These are phyloP conservation scores for Procambarus clarkii DNA, from an alignment of 1,140 invertebrate genomes.

Conservation along the genomic window DNA sequence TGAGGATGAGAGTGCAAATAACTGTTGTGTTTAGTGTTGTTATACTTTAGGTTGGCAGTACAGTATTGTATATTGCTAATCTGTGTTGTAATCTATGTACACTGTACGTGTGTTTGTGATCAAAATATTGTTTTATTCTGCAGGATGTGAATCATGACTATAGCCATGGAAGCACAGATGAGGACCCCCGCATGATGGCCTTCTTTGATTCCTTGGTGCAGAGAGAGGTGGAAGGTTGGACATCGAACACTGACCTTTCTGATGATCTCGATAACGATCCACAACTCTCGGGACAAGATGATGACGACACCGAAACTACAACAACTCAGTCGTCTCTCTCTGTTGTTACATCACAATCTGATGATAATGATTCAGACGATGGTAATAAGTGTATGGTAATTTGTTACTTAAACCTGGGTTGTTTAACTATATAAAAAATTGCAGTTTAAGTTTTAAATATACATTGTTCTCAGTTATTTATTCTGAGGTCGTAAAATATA, in stretches of 20 bases:
- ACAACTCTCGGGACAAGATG: conserved; percentile 35
- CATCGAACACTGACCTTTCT: conserved; percentile 72
- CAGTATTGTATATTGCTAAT: no score
- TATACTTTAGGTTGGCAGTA: no score
- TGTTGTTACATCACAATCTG: conserved; percentile 55
- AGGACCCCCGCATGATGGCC: conserved; percentile 96
- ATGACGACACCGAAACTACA: conserved; percentile 46
- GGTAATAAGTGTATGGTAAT: neutral
- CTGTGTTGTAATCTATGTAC: neutral
- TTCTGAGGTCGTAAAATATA: no score
- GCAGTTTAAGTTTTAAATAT: no score
- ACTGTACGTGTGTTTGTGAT: neutral
- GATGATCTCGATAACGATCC: conserved; percentile 44
- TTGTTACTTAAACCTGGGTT: neutral
- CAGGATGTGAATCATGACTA: conserved; percentile 76
- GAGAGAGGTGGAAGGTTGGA: conserved; percentile 85
- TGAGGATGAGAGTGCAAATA: no score
- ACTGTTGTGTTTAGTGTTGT: no score
- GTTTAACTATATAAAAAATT: neutral
- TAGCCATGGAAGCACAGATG: conserved; percentile 81
- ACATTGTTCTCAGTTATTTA: no score
- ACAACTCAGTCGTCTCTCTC: conserved; percentile 54
- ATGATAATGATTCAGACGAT: conserved; percentile 60
- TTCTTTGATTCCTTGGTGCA: conserved; percentile 96
- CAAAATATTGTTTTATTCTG: neutral